Percentiles rank a stretch among this genome's conserved stretches.
These are phyloP conservation scores for Otolemur garnettii DNA, from an alignment of 2,113 vertebrate species.

Conservation along the genomic window DNA sequence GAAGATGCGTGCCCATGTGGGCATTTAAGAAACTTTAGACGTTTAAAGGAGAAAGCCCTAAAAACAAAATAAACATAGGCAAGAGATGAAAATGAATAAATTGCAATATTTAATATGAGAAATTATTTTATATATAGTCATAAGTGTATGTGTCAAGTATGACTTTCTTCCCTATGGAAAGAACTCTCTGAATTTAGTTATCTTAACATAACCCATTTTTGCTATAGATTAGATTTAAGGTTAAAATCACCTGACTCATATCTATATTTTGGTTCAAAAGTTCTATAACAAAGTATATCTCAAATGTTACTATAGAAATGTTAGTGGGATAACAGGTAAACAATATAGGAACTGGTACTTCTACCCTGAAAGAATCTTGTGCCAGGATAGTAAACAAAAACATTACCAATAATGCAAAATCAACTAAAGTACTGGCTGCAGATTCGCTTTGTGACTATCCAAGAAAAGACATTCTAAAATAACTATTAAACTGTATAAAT, in stretches of 20 bases:
- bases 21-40: constrained; percentile 35
- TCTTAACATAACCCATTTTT: constrained; percentile 76
- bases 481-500: not conserved
- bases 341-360: constrained; percentile 56
- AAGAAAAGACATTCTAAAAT: not conserved
- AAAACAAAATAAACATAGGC: constrained; percentile 32
- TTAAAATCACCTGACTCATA: constrained; percentile 62
- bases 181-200: constrained; percentile 63
- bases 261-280: constrained; percentile 69
- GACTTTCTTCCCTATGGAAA: constrained; percentile 36
- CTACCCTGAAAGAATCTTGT: constrained; percentile 48
- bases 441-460: not conserved
- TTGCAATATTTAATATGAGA: not conserved
- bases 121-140: not conserved
- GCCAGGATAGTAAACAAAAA: constrained; percentile 66
- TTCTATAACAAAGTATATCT: constrained; percentile 63
- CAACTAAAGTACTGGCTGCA: not conserved
- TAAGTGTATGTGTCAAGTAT: not conserved
- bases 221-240: constrained; percentile 74
- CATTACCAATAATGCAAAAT: not conserved
- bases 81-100: not conserved
- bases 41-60: constrained; percentile 10
- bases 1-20: not conserved
- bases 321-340: constrained; percentile 58
- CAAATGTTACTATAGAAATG: constrained; percentile 68